These are phyloP conservation scores for Ceratina calcarata DNA, from an alignment of 1,140 invertebrate genomes.

Conservation along the genomic window DNA sequence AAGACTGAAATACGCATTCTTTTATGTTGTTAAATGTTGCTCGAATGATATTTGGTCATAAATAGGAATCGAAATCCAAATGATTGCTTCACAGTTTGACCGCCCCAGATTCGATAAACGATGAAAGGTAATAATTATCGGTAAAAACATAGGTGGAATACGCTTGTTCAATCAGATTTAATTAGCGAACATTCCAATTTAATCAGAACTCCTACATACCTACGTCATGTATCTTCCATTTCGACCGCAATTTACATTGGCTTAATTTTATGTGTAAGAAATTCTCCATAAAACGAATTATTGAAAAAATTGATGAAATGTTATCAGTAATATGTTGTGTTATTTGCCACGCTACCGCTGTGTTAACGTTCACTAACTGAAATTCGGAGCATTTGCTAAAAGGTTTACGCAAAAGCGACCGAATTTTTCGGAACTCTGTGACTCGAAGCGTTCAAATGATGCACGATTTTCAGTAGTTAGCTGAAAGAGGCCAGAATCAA, in stretches of 20 bases:
- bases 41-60: neutral
- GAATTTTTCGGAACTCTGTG: neutral
- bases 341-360: no score
- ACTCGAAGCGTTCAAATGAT: neutral
- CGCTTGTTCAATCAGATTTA: constrained; percentile 57
- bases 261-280: no score
- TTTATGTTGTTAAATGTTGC: no score
- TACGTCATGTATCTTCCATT: constrained; percentile 18
- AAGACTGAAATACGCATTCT: no score
- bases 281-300: neutral
- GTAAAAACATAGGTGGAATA: constrained; percentile 31
- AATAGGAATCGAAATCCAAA: constrained; percentile 28
- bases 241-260: constrained; percentile 17
- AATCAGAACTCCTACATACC: constrained; percentile 43
- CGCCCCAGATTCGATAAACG: constrained; percentile 38
- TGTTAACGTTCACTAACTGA: no score
- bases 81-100: constrained; percentile 30
- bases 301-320: neutral
- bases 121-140: constrained; percentile 59
- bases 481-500: constrained; percentile 14
- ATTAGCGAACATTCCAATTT: constrained; percentile 55
- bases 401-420: neutral
- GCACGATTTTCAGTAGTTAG: neutral
- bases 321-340: no score
- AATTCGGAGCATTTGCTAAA: neutral